phyloP scores from a whole-genome alignment of 2,113 vertebrate genomes.

The Daphoenositta chrysoptera region DNA sequence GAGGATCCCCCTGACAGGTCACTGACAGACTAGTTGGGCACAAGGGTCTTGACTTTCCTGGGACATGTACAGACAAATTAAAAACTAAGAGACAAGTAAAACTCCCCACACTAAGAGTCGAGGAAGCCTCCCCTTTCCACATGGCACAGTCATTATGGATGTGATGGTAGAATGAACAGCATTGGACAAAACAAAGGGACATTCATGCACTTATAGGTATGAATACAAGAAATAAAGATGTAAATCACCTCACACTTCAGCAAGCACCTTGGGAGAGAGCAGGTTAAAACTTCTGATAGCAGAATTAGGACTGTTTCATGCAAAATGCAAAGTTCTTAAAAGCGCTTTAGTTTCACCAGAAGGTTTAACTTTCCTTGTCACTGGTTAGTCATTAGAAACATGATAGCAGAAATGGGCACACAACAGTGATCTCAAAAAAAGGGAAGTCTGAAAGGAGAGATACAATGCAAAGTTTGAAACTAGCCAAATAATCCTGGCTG shows the following conservation, averaged over 20 bases:
- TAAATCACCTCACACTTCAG: neutral
- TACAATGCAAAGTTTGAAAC: neutral
- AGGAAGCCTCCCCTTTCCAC: neutral
- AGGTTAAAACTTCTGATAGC: neutral
- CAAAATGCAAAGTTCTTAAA: neutral
- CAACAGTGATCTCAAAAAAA: neutral
- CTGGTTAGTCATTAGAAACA: neutral
- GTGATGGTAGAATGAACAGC: neutral
- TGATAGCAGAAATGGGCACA: neutral
- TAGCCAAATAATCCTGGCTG: neutral
- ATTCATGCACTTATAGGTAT: neutral
- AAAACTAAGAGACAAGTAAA: fast-evolving
- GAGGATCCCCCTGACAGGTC: neutral
- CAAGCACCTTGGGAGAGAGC: neutral
- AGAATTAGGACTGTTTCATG: neutral
- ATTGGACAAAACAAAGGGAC: neutral
- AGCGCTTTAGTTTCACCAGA: neutral
- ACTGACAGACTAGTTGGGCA: neutral
- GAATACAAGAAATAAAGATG: neutral
- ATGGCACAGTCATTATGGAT: neutral
- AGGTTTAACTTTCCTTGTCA: neutral
- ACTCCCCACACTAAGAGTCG: neutral
- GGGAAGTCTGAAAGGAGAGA: neutral
- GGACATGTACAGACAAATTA: neutral
- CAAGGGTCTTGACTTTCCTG: neutral